Evolutionary conservation across 2,113 vertebrate species (phyloP).

Genomic region (Heteronetta atricapilla): DNA sequence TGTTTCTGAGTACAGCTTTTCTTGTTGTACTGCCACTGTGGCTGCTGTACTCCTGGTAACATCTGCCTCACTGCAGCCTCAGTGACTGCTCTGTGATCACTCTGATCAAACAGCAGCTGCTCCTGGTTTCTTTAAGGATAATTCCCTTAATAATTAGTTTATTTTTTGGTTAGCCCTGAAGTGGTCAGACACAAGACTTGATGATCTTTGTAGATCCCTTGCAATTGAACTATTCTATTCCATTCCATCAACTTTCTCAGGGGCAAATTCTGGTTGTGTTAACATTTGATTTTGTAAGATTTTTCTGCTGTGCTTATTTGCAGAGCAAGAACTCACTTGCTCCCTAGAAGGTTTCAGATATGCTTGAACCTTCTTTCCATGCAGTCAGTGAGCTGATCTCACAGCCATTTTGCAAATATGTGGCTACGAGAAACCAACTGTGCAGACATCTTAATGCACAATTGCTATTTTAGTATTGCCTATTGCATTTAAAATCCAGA

Average conservation of each 20-base stretch:
- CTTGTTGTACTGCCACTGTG: not conserved
- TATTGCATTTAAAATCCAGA: not conserved
- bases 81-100: not conserved
- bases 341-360: too few relatives aligned
- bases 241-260: not conserved
- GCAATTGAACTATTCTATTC: too few relatives aligned
- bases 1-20: not conserved
- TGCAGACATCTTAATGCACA: not conserved
- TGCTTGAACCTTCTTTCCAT: not conserved
- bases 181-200: too few relatives aligned
- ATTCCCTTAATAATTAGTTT: too few relatives aligned
- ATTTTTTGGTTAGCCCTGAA: too few relatives aligned
- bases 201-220: too few relatives aligned
- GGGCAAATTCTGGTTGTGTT: not conserved
- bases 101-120: not conserved
- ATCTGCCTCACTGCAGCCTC: not conserved
- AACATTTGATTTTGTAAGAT: not conserved
- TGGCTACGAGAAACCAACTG: not conserved
- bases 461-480: not conserved
- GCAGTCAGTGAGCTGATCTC: not conserved
- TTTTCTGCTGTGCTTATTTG: too few relatives aligned
- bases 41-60: not conserved
- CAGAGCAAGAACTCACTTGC: too few relatives aligned
- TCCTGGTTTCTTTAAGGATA: not conserved
- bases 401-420: not conserved